A percentile compares a stretch with the other conserved stretches of the same genome.
phyloP scores from a whole-genome alignment of 2,797 vertebrate genomes.

The Steatocranus sp. region DNA sequence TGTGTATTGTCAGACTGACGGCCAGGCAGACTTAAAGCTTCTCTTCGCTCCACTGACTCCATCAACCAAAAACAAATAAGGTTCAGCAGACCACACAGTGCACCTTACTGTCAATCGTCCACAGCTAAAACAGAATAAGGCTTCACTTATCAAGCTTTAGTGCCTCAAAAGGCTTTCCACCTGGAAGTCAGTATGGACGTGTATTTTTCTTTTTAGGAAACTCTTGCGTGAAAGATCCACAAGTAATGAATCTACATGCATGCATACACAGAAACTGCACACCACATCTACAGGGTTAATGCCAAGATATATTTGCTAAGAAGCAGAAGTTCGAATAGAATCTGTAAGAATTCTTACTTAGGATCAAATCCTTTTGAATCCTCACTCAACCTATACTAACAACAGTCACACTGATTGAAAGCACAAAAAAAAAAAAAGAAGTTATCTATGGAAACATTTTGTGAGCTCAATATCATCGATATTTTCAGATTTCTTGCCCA shows the following conservation, averaged over 20 bases:
- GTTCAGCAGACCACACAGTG: constrained; percentile 26
- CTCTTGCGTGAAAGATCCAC: not conserved
- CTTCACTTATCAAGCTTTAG: not conserved
- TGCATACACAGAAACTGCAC: not conserved
- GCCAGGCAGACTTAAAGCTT: constrained; percentile 15
- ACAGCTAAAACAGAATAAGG: constrained; percentile 22
- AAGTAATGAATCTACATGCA: not conserved
- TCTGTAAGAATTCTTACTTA: not conserved
- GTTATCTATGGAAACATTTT: not conserved
- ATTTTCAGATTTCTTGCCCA: not conserved
- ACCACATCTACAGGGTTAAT: too few relatives aligned
- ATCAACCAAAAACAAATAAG: constrained; percentile 36
- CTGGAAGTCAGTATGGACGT: not conserved
- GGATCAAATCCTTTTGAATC: not conserved
- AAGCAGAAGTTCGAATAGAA: not conserved
- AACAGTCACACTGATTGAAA: not conserved
- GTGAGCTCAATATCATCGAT: not conserved
- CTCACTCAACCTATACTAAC: not conserved
- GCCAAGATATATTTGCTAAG: not conserved
- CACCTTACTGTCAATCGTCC: constrained; percentile 24
- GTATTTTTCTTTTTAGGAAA: not conserved
- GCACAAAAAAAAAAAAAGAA: not conserved
- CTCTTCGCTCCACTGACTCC: constrained; percentile 48
- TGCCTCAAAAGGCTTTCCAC: not conserved
- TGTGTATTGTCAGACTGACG: constrained; percentile 40